Percentiles rank a stretch among this genome's conserved stretches.
These are phyloP conservation scores for Aldabrachelys gigantea DNA, from an alignment of 2,113 vertebrate genomes.

Conservation along the genomic window DNA sequence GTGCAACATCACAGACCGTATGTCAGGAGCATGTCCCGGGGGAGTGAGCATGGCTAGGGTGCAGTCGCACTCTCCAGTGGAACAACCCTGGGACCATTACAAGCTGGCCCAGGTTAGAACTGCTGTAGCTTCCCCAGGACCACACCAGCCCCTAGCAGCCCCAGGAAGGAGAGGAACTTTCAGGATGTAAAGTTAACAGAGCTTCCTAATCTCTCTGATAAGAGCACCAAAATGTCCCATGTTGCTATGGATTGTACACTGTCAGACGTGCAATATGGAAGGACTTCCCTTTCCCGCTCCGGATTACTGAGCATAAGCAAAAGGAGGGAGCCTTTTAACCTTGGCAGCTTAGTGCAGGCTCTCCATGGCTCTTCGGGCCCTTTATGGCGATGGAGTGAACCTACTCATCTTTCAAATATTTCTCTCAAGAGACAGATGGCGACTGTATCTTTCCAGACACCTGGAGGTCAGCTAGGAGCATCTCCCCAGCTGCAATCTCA, in stretches of 20 bases:
- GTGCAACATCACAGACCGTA: too few relatives aligned
- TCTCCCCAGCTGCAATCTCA: background rate
- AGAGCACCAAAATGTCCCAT: background rate
- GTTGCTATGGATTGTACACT: background rate
- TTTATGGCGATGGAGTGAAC: background rate
- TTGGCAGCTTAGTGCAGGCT: background rate
- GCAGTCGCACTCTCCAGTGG: background rate
- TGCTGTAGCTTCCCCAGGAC: background rate
- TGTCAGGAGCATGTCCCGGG: background rate
- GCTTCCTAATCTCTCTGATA: slow-evolving; percentile 20
- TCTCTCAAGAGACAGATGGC: background rate
- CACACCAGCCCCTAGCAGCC: rapidly evolving
- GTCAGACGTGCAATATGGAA: background rate
- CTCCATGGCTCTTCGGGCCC: background rate
- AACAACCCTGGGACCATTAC: background rate
- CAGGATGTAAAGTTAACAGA: background rate
- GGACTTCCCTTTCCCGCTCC: background rate
- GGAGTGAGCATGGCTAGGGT: rapidly evolving
- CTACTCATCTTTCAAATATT: background rate
- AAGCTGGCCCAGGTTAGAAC: background rate
- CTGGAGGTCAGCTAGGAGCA: slow-evolving; percentile 10
- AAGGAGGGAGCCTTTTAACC: background rate
- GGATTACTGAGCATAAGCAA: background rate
- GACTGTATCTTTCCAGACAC: background rate
- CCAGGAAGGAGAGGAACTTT: rapidly evolving